Evolutionary conservation across 2,797 vertebrate species (phyloP).

Genomic region (Chaetophractus vellerosus): DNA sequence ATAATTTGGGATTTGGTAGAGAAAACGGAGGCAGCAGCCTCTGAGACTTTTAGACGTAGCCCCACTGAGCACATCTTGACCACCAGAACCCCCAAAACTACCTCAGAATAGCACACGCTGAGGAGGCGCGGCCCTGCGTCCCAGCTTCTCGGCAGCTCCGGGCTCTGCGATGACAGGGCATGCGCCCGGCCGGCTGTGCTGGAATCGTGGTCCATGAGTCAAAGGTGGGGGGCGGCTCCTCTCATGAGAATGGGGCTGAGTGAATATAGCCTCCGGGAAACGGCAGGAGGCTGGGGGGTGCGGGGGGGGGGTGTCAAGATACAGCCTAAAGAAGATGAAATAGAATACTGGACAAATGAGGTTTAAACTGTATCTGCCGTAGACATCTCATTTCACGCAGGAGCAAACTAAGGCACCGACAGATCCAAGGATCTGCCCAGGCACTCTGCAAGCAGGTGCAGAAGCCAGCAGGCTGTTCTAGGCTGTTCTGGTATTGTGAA

Average conservation of each 20-base stretch:
- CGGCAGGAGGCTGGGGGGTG: background rate
- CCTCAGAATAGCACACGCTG: accelerated
- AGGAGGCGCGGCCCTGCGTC: accelerated
- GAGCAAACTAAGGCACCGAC: background rate
- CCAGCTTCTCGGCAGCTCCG: accelerated
- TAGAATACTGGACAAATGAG: accelerated
- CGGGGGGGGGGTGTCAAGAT: background rate
- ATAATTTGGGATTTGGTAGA: no score
- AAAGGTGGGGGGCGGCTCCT: background rate
- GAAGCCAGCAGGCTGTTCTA: background rate
- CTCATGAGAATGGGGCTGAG: accelerated
- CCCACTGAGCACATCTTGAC: background rate
- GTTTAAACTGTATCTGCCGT: accelerated
- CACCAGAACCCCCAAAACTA: background rate
- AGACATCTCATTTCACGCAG: accelerated
- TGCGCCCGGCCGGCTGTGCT: background rate
- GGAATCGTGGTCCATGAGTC: background rate
- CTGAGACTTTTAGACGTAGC: background rate
- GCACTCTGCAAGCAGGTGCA: accelerated
- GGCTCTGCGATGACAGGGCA: accelerated
- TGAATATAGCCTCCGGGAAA: accelerated
- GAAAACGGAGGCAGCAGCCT: background rate
- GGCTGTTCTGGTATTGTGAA: accelerated
- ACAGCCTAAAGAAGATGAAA: accelerated
- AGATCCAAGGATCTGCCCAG: background rate